Evolutionary conservation across 2,797 vertebrate species (phyloP).

Genomic region (Eremophila alpestris): DNA sequence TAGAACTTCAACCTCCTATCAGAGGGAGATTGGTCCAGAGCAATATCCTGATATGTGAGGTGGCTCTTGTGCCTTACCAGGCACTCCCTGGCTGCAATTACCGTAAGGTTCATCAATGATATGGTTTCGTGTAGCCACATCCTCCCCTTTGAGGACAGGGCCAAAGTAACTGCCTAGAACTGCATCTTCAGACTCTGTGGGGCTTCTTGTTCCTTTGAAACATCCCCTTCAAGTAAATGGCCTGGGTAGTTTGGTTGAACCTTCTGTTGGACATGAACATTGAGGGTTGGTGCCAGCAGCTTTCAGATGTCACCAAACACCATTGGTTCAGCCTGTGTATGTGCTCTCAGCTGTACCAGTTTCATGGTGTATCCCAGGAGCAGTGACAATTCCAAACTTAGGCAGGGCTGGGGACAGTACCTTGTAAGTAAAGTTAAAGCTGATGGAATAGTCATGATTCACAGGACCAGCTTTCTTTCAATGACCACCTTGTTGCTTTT

Average conservation of each 20-base stretch:
- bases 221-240: background rate
- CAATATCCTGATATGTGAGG: background rate
- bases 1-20: background rate
- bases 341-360: background rate
- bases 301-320: background rate
- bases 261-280: background rate
- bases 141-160: background rate
- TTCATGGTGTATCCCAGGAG: background rate
- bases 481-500: background rate
- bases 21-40: background rate
- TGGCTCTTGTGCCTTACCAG: background rate
- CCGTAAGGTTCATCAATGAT: fast-evolving
- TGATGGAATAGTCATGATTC: background rate
- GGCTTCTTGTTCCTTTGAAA: background rate
- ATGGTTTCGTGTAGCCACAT: fast-evolving
- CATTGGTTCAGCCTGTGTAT: background rate
- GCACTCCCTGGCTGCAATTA: background rate
- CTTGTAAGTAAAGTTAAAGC: background rate
- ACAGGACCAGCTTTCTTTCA: background rate
- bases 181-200: background rate
- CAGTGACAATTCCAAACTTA: background rate
- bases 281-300: background rate
- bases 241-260: background rate
- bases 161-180: background rate
- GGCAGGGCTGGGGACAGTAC: background rate